phyloP scores from a whole-genome alignment of 2,113 vertebrate species.

The Corythoichthys intestinalis region DNA sequence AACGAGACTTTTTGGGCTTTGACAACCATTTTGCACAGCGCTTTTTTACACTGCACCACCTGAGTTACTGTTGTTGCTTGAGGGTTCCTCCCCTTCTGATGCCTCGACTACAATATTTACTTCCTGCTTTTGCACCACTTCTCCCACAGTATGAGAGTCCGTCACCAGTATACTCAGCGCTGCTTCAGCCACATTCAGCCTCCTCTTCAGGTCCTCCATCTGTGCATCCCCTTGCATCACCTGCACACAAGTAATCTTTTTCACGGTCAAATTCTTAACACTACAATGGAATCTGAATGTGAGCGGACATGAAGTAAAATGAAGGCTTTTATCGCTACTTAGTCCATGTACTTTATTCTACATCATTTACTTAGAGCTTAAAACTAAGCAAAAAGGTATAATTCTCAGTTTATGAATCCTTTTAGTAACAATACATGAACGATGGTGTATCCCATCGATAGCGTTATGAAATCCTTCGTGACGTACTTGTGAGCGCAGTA shows the following conservation, averaged over 20 bases:
- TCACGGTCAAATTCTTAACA: too few relatives aligned
- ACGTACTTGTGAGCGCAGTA: conserved; percentile 48
- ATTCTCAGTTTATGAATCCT: too few relatives aligned
- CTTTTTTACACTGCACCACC: conserved; percentile 17
- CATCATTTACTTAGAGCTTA: too few relatives aligned
- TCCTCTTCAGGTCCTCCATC: conserved; percentile 47
- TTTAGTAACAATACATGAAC: neutral
- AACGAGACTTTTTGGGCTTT: neutral
- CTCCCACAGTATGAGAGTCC: conserved; percentile 3
- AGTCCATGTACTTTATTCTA: too few relatives aligned
- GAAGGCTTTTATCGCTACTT: too few relatives aligned
- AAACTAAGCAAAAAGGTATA: too few relatives aligned
- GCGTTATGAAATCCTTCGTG: neutral
- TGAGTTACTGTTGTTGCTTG: conserved; percentile 33
- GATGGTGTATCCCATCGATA: neutral
- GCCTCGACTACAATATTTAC: neutral
- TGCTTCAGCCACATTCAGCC: conserved; percentile 41
- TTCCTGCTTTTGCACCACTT: neutral
- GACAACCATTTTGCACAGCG: neutral
- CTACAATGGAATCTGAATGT: too few relatives aligned
- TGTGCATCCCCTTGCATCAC: conserved; percentile 36
- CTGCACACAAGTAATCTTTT: conserved; percentile 6
- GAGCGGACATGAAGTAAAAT: too few relatives aligned
- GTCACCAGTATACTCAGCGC: conserved; percentile 50
- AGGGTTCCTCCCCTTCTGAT: conserved; percentile 1